Conservation (phyloP, 2,113 vertebrate species). For the Zapornia atra region DNA sequence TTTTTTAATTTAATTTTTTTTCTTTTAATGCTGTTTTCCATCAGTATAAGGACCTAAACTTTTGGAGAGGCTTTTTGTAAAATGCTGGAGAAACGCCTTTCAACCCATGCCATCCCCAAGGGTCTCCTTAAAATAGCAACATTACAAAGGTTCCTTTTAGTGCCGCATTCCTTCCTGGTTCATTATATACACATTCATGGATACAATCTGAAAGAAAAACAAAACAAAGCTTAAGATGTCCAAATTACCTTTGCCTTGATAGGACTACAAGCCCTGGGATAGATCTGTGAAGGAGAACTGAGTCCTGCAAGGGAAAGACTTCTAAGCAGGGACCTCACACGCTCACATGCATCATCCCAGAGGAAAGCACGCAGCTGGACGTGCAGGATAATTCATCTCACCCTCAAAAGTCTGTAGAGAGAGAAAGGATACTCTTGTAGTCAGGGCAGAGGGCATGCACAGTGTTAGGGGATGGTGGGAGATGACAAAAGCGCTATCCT, state of each 20-base stretch:
- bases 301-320: background rate
- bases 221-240: background rate
- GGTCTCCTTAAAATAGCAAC: background rate
- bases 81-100: background rate
- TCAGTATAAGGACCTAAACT: background rate
- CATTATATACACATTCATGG: accelerated
- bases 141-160: background rate
- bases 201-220: background rate
- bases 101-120: background rate
- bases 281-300: background rate
- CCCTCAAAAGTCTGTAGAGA: background rate
- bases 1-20: too few species aligned
- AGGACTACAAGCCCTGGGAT: background rate
- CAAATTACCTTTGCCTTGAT: background rate
- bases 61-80: background rate
- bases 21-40: background rate
- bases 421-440: background rate
- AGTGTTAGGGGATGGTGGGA: background rate
- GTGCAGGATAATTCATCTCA: accelerated
- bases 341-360: background rate
- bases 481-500: background rate
- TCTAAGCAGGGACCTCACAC: background rate
- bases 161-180: background rate
- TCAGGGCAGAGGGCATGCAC: background rate
- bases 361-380: background rate